Conservation (phyloP, 1,140 invertebrate species). For the Drosophila elegans region DNA sequence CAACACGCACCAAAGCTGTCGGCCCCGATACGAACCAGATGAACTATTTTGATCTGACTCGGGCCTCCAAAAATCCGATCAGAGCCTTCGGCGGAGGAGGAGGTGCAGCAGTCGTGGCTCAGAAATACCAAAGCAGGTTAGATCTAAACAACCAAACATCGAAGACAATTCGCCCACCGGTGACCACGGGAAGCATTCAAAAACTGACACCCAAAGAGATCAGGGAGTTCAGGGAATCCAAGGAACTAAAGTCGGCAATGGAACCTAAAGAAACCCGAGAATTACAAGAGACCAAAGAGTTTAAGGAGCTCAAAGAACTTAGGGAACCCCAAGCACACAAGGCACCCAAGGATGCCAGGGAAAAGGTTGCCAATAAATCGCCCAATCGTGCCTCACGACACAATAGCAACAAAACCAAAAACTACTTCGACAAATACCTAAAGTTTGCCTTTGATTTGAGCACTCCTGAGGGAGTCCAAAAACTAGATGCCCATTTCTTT, state of each 20-base stretch:
- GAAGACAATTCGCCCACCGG: neutral
- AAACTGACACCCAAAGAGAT: conserved; percentile 10
- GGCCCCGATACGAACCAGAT: neutral
- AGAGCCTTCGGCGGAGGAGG: conserved; percentile 3
- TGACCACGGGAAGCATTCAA: neutral
- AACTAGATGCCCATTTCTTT: conserved; percentile 68
- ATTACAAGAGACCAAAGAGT: neutral
- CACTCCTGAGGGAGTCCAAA: conserved; percentile 55
- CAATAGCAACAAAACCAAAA: conserved; percentile 42
- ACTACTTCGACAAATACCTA: conserved; percentile 66
- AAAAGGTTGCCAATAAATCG: conserved; percentile 6
- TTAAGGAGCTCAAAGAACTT: neutral
- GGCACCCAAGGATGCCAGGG: neutral
- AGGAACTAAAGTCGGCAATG: neutral
- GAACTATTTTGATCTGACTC: neutral
- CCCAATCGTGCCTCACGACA: conserved; percentile 24
- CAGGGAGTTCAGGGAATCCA: neutral
- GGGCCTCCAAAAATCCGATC: neutral
- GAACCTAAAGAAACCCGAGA: neutral
- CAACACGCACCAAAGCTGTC: neutral
- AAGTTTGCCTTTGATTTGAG: conserved; percentile 68
- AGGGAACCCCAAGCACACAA: neutral
- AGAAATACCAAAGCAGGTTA: neutral
- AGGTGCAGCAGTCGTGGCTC: neutral
- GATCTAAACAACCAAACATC: neutral